Percentiles rank a stretch among this genome's conserved stretches.
These are phyloP conservation scores for Ostrea denselamellosa DNA, from an alignment of 1,140 invertebrate genomes.

Conservation along the genomic window DNA sequence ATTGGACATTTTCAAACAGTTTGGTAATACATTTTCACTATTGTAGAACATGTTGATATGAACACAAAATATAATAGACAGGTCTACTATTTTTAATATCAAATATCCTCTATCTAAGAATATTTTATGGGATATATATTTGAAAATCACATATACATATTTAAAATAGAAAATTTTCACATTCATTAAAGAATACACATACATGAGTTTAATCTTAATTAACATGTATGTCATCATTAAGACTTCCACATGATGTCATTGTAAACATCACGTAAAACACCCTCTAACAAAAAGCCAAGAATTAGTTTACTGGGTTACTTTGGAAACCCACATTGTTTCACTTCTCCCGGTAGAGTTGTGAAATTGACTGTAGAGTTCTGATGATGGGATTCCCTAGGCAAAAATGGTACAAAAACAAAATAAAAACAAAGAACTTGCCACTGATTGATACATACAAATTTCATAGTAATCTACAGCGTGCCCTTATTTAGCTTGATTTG, in stretches of 20 bases:
- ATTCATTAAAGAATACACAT: background rate
- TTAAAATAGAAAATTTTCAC: background rate
- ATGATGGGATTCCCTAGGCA: background rate
- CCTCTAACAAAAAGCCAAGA: no score
- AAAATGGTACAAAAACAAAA: background rate
- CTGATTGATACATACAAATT: background rate
- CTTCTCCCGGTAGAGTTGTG: background rate
- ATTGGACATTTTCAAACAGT: background rate
- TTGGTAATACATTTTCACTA: background rate
- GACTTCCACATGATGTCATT: background rate
- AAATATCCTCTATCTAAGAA: background rate
- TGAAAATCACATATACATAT: background rate
- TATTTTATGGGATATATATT: background rate
- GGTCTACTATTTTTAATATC: background rate
- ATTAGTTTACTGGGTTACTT: no score
- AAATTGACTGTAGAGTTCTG: background rate
- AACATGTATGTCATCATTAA: background rate
- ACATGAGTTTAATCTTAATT: background rate
- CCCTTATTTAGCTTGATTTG: background rate
- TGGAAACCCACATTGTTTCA: background rate
- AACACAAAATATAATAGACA: background rate
- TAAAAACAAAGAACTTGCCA: background rate
- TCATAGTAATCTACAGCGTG: background rate
- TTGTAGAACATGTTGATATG: background rate
- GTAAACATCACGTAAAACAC: no score